These are phyloP conservation scores for Hyles lineata DNA, from an alignment of 2,888 invertebrate species.

Conservation along the genomic window DNA sequence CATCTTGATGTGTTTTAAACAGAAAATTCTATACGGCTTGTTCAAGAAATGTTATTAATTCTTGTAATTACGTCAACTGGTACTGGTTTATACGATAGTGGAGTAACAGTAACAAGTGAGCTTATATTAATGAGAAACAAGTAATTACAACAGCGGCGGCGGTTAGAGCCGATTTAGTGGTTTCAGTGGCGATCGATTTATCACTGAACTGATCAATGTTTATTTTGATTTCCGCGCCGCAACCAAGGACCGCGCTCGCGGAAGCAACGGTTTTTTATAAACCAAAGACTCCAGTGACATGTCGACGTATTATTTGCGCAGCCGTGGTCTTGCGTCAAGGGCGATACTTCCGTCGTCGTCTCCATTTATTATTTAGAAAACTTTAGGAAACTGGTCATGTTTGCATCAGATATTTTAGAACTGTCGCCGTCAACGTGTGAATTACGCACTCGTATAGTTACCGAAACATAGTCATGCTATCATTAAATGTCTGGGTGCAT, in stretches of 20 bases:
- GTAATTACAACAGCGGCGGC: background rate
- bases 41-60: constrained; percentile 50
- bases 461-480: constrained; percentile 60
- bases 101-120: background rate
- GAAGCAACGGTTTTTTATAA: constrained; percentile 60
- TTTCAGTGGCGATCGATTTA: constrained; percentile 38
- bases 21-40: constrained; percentile 51
- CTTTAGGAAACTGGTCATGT: constrained; percentile 62
- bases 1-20: constrained; percentile 44
- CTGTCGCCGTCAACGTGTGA: constrained; percentile 61
- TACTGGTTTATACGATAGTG: constrained; percentile 37
- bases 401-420: constrained; percentile 72
- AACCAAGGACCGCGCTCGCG: constrained; percentile 55
- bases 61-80: constrained; percentile 52
- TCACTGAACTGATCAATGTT: constrained; percentile 56
- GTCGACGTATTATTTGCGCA: constrained; percentile 57
- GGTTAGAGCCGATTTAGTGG: background rate
- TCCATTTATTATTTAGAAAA: constrained; percentile 75
- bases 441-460: constrained; percentile 63
- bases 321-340: constrained; percentile 60
- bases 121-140: constrained; percentile 17
- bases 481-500: constrained; percentile 67
- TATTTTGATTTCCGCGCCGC: constrained; percentile 60
- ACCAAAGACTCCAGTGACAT: constrained; percentile 61
- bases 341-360: constrained; percentile 67